A percentile compares a stretch with the other conserved stretches of the same genome.
These are phyloP conservation scores for Zygaena filipendulae DNA, from an alignment of 2,888 invertebrate species.

Conservation along the genomic window DNA sequence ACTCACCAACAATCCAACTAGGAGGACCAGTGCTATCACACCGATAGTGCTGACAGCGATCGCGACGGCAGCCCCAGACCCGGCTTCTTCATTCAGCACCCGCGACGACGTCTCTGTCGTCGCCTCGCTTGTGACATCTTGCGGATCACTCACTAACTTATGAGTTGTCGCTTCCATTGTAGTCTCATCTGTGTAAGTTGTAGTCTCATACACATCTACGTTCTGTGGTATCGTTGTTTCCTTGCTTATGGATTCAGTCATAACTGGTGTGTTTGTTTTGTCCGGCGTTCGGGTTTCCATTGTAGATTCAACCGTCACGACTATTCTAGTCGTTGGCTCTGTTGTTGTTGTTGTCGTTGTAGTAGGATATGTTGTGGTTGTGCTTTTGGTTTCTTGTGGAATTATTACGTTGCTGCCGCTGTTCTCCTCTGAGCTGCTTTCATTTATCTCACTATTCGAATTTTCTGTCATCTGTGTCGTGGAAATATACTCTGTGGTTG, in stretches of 20 bases:
- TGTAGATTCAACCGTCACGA: slow-evolving; percentile 18
- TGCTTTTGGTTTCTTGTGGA: slow-evolving; percentile 22
- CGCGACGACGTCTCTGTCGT: slow-evolving; percentile 40
- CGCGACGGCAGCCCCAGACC: slow-evolving; percentile 80
- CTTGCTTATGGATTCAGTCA: slow-evolving; percentile 10
- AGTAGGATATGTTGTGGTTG: slow-evolving; percentile 12
- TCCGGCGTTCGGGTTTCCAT: slow-evolving; percentile 12
- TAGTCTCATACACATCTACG: slow-evolving; percentile 27
- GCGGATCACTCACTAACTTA: slow-evolving; percentile 30
- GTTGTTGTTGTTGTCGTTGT: slow-evolving; percentile 17
- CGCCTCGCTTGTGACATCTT: slow-evolving; percentile 34
- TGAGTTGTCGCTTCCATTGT: slow-evolving; percentile 31
- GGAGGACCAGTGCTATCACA: slow-evolving; percentile 77
- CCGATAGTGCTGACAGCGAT: slow-evolving; percentile 85
- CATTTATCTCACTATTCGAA: slow-evolving; percentile 19
- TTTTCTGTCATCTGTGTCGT: slow-evolving; percentile 22
- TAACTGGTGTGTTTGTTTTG: slow-evolving; percentile 10
- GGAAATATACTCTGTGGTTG: slow-evolving; percentile 21
- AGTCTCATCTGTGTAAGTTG: slow-evolving; percentile 20
- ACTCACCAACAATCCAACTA: slow-evolving; percentile 82
- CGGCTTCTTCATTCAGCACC: slow-evolving; percentile 42
- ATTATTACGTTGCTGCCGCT: slow-evolving; percentile 49
- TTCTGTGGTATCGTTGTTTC: slow-evolving; percentile 23
- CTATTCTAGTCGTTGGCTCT: slow-evolving; percentile 10
- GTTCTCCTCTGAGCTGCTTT: slow-evolving; percentile 37